Evolutionary conservation across 1,140 invertebrate genomes (phyloP).

Genomic region (Diploscapter pachys): DNA sequence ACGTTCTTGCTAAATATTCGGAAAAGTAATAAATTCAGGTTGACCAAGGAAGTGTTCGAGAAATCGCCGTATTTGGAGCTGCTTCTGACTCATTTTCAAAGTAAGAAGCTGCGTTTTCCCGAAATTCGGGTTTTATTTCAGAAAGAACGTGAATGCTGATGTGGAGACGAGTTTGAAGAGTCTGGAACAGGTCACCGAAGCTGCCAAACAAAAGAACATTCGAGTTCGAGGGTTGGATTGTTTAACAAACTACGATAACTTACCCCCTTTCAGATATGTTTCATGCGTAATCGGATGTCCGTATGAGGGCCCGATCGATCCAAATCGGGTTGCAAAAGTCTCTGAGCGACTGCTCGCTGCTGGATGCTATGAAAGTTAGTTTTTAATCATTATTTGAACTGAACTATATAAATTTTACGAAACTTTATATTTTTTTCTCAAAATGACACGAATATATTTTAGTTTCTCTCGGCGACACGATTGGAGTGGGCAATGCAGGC

Average conservation of each 20-base stretch:
- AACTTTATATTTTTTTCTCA: conserved; percentile 7
- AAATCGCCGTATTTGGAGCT: conserved; percentile 89
- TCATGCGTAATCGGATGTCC: conserved; percentile 90
- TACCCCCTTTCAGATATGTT: conserved; percentile 66
- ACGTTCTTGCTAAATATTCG: conserved; percentile 35
- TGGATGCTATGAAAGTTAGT: conserved; percentile 61
- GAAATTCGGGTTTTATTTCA: conserved; percentile 43
- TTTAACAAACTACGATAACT: neutral
- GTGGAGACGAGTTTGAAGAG: conserved; percentile 77
- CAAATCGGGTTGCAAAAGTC: conserved; percentile 72
- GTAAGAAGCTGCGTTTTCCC: conserved; percentile 41
- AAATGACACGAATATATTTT: conserved; percentile 68
- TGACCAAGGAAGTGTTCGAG: conserved; percentile 70
- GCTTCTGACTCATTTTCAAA: conserved; percentile 85
- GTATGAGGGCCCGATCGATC: conserved; percentile 82
- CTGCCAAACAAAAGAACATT: conserved; percentile 71
- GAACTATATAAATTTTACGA: neutral
- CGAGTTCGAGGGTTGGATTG: conserved; percentile 71
- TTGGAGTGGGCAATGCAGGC: conserved; percentile 87
- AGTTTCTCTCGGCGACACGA: conserved; percentile 93
- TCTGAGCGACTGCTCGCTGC: conserved; percentile 73
- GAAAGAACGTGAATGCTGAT: conserved; percentile 90
- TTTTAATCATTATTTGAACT: neutral
- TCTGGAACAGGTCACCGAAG: conserved; percentile 69
- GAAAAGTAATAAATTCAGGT: conserved; percentile 63